Conservation (phyloP, 2,797 vertebrate genomes). For the Vireo griseus region DNA sequence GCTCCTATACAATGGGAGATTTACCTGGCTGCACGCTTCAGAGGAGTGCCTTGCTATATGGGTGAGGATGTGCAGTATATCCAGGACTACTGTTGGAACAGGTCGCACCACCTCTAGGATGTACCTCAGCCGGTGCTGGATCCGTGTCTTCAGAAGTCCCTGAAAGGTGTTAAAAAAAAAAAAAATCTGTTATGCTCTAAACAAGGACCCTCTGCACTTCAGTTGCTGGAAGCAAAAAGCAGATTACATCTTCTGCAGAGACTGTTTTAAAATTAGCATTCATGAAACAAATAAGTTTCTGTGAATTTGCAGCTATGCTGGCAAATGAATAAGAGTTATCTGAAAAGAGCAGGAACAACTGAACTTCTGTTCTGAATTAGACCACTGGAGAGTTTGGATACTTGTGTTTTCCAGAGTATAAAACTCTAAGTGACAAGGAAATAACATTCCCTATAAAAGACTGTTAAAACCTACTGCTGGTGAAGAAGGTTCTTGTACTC, state of each 20-base stretch:
- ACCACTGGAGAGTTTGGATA: not conserved
- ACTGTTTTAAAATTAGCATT: not conserved
- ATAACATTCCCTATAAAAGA: not conserved
- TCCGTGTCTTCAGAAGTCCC: slow-evolving; percentile 91
- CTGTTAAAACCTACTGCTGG: not conserved
- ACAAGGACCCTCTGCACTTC: not conserved
- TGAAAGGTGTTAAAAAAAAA: slow-evolving; percentile 26
- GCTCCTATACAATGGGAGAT: not conserved
- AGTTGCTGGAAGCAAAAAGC: not conserved
- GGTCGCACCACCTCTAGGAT: slow-evolving; percentile 90
- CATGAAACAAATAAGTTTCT: not conserved
- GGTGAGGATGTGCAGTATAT: slow-evolving; percentile 86
- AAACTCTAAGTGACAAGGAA: not conserved
- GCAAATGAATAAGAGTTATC: not conserved
- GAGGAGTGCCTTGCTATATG: slow-evolving; percentile 88
- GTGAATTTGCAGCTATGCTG: not conserved
- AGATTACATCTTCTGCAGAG: not conserved
- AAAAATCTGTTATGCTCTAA: not conserved
- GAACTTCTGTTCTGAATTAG: not conserved
- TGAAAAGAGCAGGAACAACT: not conserved
- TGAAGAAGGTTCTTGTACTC: not conserved
- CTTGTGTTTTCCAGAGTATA: not conserved
- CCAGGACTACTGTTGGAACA: slow-evolving; percentile 81
- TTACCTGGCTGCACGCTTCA: slow-evolving; percentile 83
- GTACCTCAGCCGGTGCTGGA: slow-evolving; percentile 90